A percentile compares a stretch with the other conserved stretches of the same genome.
Evolutionary conservation across 2,113 vertebrate species (phyloP).

Genomic region (Mixornis gularis): DNA sequence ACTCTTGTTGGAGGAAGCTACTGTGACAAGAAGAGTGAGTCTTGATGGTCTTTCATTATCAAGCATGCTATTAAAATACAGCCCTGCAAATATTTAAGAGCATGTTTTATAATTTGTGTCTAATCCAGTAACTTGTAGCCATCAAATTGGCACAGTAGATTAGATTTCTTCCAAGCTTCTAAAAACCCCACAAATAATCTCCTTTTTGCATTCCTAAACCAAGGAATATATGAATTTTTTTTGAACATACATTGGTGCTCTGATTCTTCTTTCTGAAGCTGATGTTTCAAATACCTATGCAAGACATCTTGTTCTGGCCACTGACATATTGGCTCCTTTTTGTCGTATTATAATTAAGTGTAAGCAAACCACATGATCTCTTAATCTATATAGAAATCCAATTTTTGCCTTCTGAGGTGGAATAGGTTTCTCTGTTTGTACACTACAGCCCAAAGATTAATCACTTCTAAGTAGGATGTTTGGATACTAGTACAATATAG

Average conservation of each 20-base stretch:
- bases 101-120: background rate
- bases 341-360: background rate
- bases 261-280: background rate
- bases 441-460: background rate
- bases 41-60: background rate
- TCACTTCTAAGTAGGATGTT: background rate
- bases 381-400: background rate
- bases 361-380: background rate
- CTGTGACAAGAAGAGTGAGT: background rate
- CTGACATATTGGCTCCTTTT: background rate
- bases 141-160: background rate
- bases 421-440: background rate
- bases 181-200: background rate
- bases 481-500: background rate
- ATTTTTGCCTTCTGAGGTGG: background rate
- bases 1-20: background rate
- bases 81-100: background rate
- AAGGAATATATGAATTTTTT: background rate
- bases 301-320: background rate
- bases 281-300: background rate
- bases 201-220: background rate
- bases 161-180: background rate
- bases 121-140: background rate
- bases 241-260: background rate
- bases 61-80: background rate